phyloP scores from a whole-genome alignment of 2,113 vertebrate species.

The Rissa tridactyla region DNA sequence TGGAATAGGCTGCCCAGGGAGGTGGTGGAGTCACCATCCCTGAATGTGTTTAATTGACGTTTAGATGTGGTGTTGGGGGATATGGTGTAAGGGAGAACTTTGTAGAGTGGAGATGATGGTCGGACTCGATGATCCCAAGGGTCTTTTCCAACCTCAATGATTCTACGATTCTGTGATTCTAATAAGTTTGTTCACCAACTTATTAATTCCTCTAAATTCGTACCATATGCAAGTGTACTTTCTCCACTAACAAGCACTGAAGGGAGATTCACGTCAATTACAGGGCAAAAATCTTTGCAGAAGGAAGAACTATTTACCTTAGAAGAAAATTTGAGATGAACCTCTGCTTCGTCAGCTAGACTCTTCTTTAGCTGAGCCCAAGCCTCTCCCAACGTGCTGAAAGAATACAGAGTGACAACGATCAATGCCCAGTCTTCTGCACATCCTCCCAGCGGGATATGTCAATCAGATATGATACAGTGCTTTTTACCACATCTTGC shows the following conservation, averaged over 20 bases:
- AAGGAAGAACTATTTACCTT: constrained; percentile 80
- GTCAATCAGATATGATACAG: not conserved
- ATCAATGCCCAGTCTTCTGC: not conserved
- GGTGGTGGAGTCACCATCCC: too few species aligned
- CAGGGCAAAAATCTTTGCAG: not conserved
- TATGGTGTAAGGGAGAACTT: too few species aligned
- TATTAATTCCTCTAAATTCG: not conserved
- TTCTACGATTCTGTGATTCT: too few species aligned
- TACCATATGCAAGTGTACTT: not conserved
- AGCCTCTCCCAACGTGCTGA: constrained; percentile 91
- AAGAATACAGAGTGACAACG: not conserved
- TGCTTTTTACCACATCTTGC: accelerated
- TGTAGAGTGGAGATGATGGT: too few species aligned
- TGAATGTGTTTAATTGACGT: too few species aligned
- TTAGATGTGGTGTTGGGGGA: too few species aligned
- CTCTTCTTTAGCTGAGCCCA: constrained; percentile 98
- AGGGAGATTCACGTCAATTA: not conserved
- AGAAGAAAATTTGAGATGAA: constrained; percentile 97
- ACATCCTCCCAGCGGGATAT: not conserved
- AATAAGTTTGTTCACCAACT: not conserved
- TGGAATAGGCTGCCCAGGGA: too few species aligned
- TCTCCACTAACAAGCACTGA: not conserved
- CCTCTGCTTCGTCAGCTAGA: constrained; percentile 93
- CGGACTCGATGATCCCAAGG: too few species aligned
- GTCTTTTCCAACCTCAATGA: too few species aligned